Evolutionary conservation across 2,113 vertebrate species (phyloP), one percentile per base, ranked within the genome.

Genomic region (Copsychus sechellarum): DNA sequence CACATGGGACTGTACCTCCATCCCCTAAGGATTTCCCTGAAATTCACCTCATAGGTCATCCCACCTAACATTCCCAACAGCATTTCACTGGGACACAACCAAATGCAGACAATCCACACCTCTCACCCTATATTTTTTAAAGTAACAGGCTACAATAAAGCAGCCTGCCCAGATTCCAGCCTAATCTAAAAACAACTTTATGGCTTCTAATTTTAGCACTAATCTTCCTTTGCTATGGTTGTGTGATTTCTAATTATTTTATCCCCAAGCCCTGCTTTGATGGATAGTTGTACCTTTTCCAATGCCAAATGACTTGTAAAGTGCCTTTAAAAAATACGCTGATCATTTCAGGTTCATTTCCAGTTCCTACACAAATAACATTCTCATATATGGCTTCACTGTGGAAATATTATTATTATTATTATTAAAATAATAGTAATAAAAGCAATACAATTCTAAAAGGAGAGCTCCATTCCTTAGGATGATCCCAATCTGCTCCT

Each of bases 161-260:
- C 74, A 86, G 54, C 79, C 57, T 72, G 87, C 77, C 67, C 33
- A n/a, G 86, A 97, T 90, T 81, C 85, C 81, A 87, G 61, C 36
- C 62, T 91, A 72, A 95, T 93, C 95, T 91, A 85, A 95, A 96
- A 90, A 84, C 88, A 95, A 93, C 90, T 95, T 97, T 96, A 92
- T 92, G 61, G 77, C 62, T 95, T 96, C 97, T 97, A 96, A 98
- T 98, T 97, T 97, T 97, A 97, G 96, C 90, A 56, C 92, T 97
- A 95, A 97, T 97, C 97, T 97, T 96, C 96, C 72, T 91, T 89
- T 92, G 97, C 95, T 94, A 98, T 96, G 97, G 96, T 94, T 97
- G 96, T 95, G 74, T 97, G 97, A 92, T 97, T 98, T 98, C 97
- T 98, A 98, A 98, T 98, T 98, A 98, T 98, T 98, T 98, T 97